Evolutionary conservation across 2,888 invertebrate species (phyloP).

Genomic region (Congeria kusceri): DNA sequence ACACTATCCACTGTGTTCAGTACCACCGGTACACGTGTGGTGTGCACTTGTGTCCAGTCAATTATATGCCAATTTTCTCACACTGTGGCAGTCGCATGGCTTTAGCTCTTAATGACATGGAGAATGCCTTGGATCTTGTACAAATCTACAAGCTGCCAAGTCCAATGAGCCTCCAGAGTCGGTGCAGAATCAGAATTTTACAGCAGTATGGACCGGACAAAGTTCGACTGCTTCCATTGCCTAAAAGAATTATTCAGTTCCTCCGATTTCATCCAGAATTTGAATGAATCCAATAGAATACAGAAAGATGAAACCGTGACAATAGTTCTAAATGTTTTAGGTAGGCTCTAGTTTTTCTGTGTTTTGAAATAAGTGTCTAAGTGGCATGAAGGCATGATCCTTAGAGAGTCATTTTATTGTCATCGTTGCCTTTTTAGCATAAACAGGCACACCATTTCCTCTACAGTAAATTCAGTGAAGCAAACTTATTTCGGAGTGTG

Average conservation of each 20-base stretch:
- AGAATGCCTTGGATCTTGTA: conserved; percentile 80
- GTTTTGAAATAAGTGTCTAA: no score
- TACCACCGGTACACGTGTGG: conserved; percentile 84
- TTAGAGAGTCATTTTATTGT: no score
- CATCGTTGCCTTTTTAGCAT: no score
- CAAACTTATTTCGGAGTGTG: no score
- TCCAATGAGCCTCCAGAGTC: conserved; percentile 80
- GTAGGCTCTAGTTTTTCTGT: no score
- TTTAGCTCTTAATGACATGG: conserved; percentile 81
- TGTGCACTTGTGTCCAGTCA: conserved; percentile 83
- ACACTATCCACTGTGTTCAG: conserved; percentile 84
- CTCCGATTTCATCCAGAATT: conserved; percentile 84
- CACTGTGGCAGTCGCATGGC: conserved; percentile 84
- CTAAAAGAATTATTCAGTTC: conserved; percentile 81
- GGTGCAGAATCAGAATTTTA: conserved; percentile 82
- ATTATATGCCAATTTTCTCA: conserved; percentile 84
- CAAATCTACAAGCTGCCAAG: conserved; percentile 84
- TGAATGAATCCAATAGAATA: conserved; percentile 40
- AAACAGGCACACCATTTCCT: no score
- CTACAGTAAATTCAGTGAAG: no score
- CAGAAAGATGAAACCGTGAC: no score
- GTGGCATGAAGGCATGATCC: no score
- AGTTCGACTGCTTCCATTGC: conserved; percentile 81
- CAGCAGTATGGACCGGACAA: conserved; percentile 79
- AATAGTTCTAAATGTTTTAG: no score